Evolutionary conservation across 2,888 invertebrate species (phyloP).

Genomic region (Sminthurinus aureus): DNA sequence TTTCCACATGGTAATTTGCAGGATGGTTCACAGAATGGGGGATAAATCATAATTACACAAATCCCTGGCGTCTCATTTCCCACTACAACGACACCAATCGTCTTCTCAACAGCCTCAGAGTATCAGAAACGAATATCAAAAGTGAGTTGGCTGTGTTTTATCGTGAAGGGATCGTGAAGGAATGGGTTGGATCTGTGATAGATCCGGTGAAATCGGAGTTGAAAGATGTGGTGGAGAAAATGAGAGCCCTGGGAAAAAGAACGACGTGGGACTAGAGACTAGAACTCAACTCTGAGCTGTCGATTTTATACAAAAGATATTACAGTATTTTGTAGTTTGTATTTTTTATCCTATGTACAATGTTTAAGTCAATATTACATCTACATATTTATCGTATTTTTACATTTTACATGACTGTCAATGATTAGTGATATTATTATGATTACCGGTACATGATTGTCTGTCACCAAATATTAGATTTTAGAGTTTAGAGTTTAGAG

Average conservation of each 20-base stretch:
- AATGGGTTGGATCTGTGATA: slow-evolving; percentile 29
- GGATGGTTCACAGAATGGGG: slow-evolving; percentile 78
- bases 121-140: slow-evolving; percentile 12
- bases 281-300: no score
- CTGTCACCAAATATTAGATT: not conserved
- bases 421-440: not conserved
- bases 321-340: not conserved
- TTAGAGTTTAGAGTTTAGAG: not conserved
- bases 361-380: not conserved
- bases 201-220: slow-evolving; percentile 25
- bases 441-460: not conserved
- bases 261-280: slow-evolving; percentile 23
- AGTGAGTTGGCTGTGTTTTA: slow-evolving; percentile 23
- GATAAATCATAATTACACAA: slow-evolving; percentile 73
- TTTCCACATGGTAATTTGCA: slow-evolving; percentile 55
- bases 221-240: slow-evolving; percentile 16
- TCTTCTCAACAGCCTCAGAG: slow-evolving; percentile 2
- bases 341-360: not conserved
- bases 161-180: not conserved
- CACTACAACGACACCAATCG: slow-evolving; percentile 34
- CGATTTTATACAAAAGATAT: not conserved
- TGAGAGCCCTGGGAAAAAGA: slow-evolving; percentile 27
- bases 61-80: slow-evolving; percentile 69
- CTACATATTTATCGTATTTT: not conserved
- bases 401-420: not conserved